phyloP scores from a whole-genome alignment of 2,113 vertebrate genomes.

The Mesitornis unicolor region DNA sequence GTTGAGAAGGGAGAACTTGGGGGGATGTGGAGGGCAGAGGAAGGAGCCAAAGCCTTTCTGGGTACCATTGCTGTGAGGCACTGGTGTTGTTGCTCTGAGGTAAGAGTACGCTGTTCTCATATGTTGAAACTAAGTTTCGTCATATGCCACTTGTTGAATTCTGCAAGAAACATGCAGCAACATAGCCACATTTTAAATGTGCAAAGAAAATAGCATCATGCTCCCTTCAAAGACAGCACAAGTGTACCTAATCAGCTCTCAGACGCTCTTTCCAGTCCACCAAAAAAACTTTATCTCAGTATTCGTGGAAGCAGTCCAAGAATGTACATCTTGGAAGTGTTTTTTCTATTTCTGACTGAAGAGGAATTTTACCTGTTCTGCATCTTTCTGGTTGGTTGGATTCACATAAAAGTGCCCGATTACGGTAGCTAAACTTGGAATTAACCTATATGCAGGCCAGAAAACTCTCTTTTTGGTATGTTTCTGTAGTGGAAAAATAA shows the following conservation, averaged over 20 bases:
- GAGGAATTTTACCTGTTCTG: background rate
- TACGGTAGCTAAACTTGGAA: background rate
- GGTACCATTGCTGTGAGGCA: background rate
- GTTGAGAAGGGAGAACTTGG: background rate
- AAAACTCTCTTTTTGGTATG: background rate
- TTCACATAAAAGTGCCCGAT: background rate
- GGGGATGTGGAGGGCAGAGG: background rate
- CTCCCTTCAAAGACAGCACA: background rate
- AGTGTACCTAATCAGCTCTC: background rate
- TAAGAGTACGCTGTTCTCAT: background rate
- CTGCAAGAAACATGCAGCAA: background rate
- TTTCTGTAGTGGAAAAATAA: background rate
- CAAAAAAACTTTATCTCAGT: background rate
- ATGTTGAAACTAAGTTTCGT: background rate
- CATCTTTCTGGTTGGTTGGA: background rate
- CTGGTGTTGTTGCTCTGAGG: background rate
- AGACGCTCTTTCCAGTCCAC: background rate
- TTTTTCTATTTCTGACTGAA: background rate
- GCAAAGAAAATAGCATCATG: background rate
- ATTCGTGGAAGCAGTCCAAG: background rate
- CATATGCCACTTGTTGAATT: background rate
- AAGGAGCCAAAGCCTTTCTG: background rate
- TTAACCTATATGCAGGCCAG: background rate
- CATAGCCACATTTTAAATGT: fast-evolving
- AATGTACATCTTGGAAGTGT: background rate